Conservation (phyloP, 2,113 vertebrate genomes). For the Burhinus oedicnemus region DNA sequence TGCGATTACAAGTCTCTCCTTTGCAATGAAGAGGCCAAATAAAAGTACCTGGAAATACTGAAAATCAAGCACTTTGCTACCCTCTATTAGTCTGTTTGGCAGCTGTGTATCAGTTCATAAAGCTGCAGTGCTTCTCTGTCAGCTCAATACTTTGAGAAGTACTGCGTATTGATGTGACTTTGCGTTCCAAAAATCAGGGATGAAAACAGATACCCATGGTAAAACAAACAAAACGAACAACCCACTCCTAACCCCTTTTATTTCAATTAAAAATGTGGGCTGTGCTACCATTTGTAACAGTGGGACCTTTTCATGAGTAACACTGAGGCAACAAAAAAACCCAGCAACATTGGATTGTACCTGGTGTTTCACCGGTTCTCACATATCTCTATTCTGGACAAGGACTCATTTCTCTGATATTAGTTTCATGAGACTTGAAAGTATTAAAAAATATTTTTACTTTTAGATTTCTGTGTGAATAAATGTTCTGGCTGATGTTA, state of each 20-base stretch:
- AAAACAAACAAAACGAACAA: not conserved
- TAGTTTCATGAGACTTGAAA: not conserved
- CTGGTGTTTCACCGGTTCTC: not conserved
- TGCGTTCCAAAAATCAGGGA: not conserved
- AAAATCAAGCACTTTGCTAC: not conserved
- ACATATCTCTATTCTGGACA: not conserved
- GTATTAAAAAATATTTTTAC: not conserved
- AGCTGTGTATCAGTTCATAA: not conserved
- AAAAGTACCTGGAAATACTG: not conserved
- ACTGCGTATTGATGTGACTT: no score
- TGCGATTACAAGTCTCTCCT: not conserved
- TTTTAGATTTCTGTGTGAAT: not conserved
- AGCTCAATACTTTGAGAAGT: not conserved
- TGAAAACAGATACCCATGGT: not conserved
- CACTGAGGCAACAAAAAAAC: not conserved
- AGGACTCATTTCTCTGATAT: not conserved
- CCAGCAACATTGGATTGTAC: not conserved
- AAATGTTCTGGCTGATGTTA: not conserved
- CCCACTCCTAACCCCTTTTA: not conserved
- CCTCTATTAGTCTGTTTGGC: not conserved
- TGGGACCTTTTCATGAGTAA: not conserved
- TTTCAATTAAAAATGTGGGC: not conserved
- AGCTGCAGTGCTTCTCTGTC: not conserved
- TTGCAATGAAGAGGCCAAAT: not conserved
- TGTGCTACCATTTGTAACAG: not conserved